Evolutionary conservation across 2,113 vertebrate species (phyloP).

Genomic region (Podarcis cretensis): DNA sequence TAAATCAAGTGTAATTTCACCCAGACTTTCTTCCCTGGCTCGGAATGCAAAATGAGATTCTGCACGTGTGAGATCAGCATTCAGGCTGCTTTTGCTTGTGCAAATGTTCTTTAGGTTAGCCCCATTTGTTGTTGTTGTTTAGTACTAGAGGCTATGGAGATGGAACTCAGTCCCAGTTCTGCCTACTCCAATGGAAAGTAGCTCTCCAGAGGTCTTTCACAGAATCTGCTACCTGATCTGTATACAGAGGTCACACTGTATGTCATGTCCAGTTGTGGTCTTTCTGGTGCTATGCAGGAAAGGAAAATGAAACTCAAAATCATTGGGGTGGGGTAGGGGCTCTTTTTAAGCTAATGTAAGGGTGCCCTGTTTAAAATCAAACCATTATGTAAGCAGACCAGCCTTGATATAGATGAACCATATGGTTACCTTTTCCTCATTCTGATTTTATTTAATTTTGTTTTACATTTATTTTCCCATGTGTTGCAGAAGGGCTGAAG

Average conservation of each 20-base stretch:
- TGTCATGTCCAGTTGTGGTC: neutral
- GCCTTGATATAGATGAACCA: neutral
- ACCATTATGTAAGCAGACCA: neutral
- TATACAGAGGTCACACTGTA: neutral
- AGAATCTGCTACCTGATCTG: neutral
- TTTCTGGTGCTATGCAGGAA: neutral
- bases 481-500: conserved; percentile 36
- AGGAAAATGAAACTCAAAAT: neutral
- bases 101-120: neutral
- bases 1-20: neutral
- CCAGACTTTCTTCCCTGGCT: neutral
- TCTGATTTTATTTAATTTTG: conserved; percentile 15
- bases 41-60: neutral
- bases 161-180: neutral
- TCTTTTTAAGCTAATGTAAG: neutral
- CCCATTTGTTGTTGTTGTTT: no score
- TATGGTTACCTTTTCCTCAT: neutral
- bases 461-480: conserved; percentile 17
- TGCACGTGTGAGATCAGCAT: neutral
- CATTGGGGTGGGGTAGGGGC: neutral
- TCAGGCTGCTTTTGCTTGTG: neutral
- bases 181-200: neutral
- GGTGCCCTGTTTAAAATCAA: neutral
- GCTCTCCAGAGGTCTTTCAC: neutral
- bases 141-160: no score